phyloP scores from a whole-genome alignment of 2,113 vertebrate genomes.

The Psilopsiagon aurifrons region DNA sequence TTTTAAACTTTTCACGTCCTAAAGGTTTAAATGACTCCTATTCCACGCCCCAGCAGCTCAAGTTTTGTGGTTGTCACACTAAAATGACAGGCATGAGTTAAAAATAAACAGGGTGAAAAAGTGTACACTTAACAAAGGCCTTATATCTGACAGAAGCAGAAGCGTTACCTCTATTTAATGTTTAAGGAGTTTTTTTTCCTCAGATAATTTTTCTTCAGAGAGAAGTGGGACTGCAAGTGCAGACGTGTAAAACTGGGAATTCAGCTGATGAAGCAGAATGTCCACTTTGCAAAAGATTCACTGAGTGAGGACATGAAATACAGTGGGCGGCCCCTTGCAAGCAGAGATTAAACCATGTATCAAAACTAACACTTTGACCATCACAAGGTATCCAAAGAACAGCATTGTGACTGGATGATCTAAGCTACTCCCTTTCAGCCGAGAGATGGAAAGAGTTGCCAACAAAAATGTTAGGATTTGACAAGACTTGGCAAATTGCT shows the following conservation, averaged over 20 bases:
- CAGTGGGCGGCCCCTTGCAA: neutral
- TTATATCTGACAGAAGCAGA: neutral
- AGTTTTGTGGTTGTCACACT: neutral
- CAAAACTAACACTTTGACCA: conserved; percentile 29
- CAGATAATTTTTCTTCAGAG: neutral
- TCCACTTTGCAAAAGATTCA: conserved; percentile 12
- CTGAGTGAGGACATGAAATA: conserved; percentile 4
- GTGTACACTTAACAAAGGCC: neutral
- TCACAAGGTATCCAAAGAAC: conserved; percentile 5
- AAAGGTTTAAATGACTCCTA: neutral
- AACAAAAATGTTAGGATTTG: conserved; percentile 71
- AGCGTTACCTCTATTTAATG: neutral
- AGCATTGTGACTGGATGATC: conserved; percentile 16
- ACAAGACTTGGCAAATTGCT: conserved; percentile 70
- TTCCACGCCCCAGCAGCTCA: neutral
- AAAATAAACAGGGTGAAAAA: neutral
- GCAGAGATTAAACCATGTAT: conserved; percentile 28
- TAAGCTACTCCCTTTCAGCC: conserved; percentile 60
- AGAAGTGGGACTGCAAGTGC: neutral
- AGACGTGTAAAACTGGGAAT: conserved; percentile 23
- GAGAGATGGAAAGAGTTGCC: conserved; percentile 50
- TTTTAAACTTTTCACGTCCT: neutral
- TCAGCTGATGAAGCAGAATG: conserved; percentile 23
- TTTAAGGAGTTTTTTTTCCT: neutral
- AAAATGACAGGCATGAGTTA: neutral